Base-by-base conservation (phyloP, 2,113 vertebrate species). In the Heterotilapia buettikoferi region DNA sequence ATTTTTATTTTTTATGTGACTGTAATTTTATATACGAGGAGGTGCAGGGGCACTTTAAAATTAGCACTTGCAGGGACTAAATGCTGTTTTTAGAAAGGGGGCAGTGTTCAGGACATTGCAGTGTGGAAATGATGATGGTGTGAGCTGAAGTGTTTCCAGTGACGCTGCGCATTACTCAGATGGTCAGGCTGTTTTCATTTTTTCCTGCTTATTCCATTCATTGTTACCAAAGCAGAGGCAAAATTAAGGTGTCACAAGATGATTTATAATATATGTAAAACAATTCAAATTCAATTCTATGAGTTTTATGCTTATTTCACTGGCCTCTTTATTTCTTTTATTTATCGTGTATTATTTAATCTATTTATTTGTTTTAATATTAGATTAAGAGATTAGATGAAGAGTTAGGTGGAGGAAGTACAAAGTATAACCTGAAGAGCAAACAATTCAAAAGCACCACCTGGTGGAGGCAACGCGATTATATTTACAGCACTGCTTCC, bases 11-110 rank as follows among this genome's bases (percentile, higher is more conserved):
- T 3, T 7, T 56, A 31, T 9, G 38, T 4, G n/a, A 33, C 68
- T 43, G 86, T 87, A 33, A 68, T 87, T 36, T 83, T 43, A 73
- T 76, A 78, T 57, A 78, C 1, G 53, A 68, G 82, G 50, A 84
- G 66, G 68, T 43, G 89, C 26, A 80, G 38, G 54, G 54, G 89
- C 83, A 78, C 79, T 85, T 88, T 88, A 88, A 84, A 90, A 85
- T 45, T 40, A 88, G 81, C 76, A 66, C 68, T 52, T n/a, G 50
- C 56, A 43, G 76, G 29, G 40, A 54, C 50, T 6, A 57, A 33
- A 5, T 4, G 56, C 38, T 73, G 82, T 78, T 83, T 89, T 86
- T 82, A 87, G 88, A 54, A 3, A 33, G 56, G 52, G 43, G 29
- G 63, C 14, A 3, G 24, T 5, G 11, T 71, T 84, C 47, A 63